Percentiles rank a stretch among this genome's conserved stretches.
Conservation (phyloP, 2,888 invertebrate genomes). For the Xylota sylvarum region DNA sequence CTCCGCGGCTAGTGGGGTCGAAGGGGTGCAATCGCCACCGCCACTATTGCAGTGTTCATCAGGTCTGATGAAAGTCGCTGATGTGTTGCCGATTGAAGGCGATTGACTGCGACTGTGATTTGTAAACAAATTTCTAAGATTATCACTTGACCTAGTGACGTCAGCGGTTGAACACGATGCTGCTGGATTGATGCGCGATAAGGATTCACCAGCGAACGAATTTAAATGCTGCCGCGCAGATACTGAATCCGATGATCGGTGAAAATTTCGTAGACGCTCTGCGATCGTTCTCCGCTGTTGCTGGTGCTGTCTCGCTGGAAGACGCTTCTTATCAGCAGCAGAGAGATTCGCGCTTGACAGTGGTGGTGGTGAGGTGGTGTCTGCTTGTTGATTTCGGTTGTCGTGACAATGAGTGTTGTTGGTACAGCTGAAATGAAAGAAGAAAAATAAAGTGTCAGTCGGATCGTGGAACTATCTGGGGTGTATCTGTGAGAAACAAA, state of each 20-base stretch:
- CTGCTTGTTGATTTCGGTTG: conserved; percentile 42
- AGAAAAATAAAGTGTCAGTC: conserved; percentile 40
- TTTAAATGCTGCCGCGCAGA: conserved; percentile 59
- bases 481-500: neutral
- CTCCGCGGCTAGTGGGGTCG: conserved; percentile 26
- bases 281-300: conserved; percentile 52
- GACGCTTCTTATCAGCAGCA: conserved; percentile 56
- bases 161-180: conserved; percentile 41
- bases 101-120: conserved; percentile 51
- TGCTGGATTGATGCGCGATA: conserved; percentile 49
- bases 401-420: conserved; percentile 54
- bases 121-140: conserved; percentile 10
- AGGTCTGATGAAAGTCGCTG: conserved; percentile 17
- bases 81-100: conserved; percentile 26
- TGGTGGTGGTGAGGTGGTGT: conserved; percentile 32
- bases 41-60: conserved; percentile 57
- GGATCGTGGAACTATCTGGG: neutral
- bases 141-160: conserved; percentile 59
- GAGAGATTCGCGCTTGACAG: conserved; percentile 42
- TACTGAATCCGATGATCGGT: conserved; percentile 66
- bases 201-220: conserved; percentile 43
- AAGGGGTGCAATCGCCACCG: conserved; percentile 15
- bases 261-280: conserved; percentile 68
- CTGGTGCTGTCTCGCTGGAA: conserved; percentile 31
- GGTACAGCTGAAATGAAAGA: conserved; percentile 63